Conservation (phyloP, 1,140 invertebrate species). For the Drosophila ercepeae region DNA sequence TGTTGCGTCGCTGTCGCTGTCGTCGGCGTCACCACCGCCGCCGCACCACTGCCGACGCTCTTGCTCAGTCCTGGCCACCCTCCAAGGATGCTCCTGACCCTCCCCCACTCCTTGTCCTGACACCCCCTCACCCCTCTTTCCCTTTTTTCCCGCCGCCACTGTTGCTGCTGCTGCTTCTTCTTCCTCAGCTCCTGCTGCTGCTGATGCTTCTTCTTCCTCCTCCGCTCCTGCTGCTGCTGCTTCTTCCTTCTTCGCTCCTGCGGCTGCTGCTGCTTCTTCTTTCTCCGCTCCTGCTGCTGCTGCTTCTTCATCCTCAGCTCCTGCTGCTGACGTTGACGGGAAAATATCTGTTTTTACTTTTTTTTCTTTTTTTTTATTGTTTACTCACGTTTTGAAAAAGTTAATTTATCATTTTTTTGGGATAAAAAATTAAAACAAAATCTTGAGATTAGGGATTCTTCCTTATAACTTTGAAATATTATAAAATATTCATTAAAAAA, state of each 20-base stretch:
- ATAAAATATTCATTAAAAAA: not conserved
- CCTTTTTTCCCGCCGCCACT: constrained; percentile 5
- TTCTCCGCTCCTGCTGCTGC: constrained; percentile 22
- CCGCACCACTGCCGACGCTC: constrained; percentile 20
- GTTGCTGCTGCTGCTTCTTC: constrained; percentile 21
- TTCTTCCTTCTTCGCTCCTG: constrained; percentile 42
- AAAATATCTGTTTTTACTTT: constrained; percentile 38
- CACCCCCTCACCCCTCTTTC: not conserved
- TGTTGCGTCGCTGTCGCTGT: constrained; percentile 26
- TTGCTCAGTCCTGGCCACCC: constrained; percentile 22
- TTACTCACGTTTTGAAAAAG: not conserved
- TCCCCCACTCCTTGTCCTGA: not conserved
- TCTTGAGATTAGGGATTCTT: too few relatives aligned
- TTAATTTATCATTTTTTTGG: too few relatives aligned
- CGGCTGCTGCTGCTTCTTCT: constrained; percentile 57
- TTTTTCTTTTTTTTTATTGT: constrained; percentile 11
- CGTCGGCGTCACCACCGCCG: constrained; percentile 54
- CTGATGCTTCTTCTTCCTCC: constrained; percentile 27
- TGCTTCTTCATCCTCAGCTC: constrained; percentile 33
- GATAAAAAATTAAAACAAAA: too few relatives aligned
- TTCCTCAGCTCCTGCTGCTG: constrained; percentile 61
- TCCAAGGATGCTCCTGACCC: constrained; percentile 45
- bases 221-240: constrained; percentile 62
- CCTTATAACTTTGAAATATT: too few relatives aligned
- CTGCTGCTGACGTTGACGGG: constrained; percentile 67